phyloP scores from a whole-genome alignment of 2,797 vertebrate genomes.

The Salarias fasciatus region DNA sequence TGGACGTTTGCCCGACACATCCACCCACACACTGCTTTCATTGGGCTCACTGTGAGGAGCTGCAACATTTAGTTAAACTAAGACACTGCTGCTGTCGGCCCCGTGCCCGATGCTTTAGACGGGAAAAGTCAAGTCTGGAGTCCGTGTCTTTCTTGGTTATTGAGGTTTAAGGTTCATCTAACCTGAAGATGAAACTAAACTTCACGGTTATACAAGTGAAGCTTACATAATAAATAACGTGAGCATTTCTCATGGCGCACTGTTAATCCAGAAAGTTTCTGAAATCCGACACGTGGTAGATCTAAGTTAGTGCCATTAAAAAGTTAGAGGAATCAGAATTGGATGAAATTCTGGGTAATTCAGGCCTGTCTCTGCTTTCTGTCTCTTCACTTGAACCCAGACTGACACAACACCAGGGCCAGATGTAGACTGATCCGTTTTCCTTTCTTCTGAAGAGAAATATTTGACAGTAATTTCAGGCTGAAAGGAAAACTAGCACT shows the following conservation, averaged over 20 bases:
- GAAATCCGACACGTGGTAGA: too few relatives aligned
- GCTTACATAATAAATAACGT: too few relatives aligned
- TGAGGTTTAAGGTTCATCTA: background rate
- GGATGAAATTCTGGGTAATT: background rate
- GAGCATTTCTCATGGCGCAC: too few relatives aligned
- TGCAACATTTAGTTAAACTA: slow-evolving; percentile 1
- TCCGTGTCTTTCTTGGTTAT: slow-evolving; percentile 21
- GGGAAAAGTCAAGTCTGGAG: slow-evolving; percentile 8
- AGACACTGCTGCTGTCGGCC: background rate
- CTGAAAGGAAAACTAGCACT: too few relatives aligned
- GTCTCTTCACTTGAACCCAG: background rate
- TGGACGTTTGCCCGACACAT: slow-evolving; percentile 16
- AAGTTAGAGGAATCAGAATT: background rate
- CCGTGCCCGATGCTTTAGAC: background rate
- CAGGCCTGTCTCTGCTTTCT: background rate
- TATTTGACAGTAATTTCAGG: background rate
- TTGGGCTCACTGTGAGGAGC: background rate
- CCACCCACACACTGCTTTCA: slow-evolving; percentile 19
- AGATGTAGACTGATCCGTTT: background rate
- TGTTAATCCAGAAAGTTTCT: too few relatives aligned
- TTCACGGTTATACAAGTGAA: too few relatives aligned
- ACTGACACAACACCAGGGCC: background rate
- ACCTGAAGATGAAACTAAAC: background rate
- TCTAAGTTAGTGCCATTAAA: too few relatives aligned
- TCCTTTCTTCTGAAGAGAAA: background rate